These are phyloP conservation scores for Agrochola lota DNA, from an alignment of 2,888 invertebrate genomes.

Conservation along the genomic window DNA sequence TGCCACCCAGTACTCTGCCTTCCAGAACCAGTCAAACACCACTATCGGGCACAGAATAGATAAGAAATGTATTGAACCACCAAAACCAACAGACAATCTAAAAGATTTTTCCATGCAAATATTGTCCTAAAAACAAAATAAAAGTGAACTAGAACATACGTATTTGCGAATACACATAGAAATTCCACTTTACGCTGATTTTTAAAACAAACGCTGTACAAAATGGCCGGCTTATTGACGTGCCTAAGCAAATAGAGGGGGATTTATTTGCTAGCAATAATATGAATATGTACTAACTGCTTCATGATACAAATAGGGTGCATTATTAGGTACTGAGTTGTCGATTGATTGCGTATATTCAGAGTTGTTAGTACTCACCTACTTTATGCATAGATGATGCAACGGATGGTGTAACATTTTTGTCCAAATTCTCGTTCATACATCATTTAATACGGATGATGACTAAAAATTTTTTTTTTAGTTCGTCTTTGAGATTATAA, in stretches of 20 bases:
- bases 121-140: conserved; percentile 62
- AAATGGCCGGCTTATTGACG: conserved; percentile 76
- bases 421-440: not conserved
- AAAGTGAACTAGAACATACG: conserved; percentile 51
- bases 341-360: conserved; percentile 11
- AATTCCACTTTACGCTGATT: conserved; percentile 74
- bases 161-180: conserved; percentile 70
- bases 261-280: conserved; percentile 76
- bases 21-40: not conserved
- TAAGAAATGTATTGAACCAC: conserved; percentile 18
- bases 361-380: not conserved
- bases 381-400: not conserved
- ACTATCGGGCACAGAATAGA: not conserved
- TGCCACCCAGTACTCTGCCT: not conserved
- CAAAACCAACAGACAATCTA: conserved; percentile 38
- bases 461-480: too few relatives aligned
- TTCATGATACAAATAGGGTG: conserved; percentile 68
- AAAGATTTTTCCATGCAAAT: conserved; percentile 48
- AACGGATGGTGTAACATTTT: too few relatives aligned
- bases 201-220: conserved; percentile 75
- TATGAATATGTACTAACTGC: conserved; percentile 64
- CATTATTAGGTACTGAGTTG: conserved; percentile 35
- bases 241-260: conserved; percentile 80
- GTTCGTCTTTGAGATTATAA: too few relatives aligned
- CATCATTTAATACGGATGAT: not conserved